Conservation (phyloP, 2,113 vertebrate species). For the Myotis brandtii region DNA sequence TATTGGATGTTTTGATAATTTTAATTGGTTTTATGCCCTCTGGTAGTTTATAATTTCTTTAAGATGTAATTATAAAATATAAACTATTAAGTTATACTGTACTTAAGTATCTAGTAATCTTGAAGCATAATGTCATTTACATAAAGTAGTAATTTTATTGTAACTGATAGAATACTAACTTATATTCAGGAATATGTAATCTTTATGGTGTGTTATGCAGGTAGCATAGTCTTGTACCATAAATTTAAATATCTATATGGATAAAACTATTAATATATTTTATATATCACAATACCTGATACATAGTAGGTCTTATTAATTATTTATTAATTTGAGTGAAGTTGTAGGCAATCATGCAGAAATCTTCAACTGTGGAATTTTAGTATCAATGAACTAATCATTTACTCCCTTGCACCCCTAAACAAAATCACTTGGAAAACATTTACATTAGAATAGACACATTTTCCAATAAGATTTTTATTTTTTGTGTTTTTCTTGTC, state of each 20-base stretch:
- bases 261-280: conserved; percentile 31
- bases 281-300: background rate
- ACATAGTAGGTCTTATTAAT: conserved; percentile 7
- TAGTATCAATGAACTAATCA: background rate
- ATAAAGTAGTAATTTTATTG: background rate
- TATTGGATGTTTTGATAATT: background rate
- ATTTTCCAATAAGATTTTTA: background rate
- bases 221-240: background rate
- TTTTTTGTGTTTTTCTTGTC: background rate
- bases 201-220: background rate
- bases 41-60: too few relatives aligned
- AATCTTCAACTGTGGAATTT: conserved; percentile 14
- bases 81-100: too few relatives aligned
- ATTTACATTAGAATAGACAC: background rate
- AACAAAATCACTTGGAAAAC: background rate
- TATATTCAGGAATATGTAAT: background rate
- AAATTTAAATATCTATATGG: background rate
- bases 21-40: background rate
- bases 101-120: background rate
- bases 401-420: background rate
- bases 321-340: conserved; percentile 36
- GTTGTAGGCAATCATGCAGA: background rate
- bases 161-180: conserved; percentile 3
- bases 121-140: background rate
- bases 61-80: too few relatives aligned